Conservation (phyloP, 2,113 vertebrate species). For the Falcunculus frontatus region DNA sequence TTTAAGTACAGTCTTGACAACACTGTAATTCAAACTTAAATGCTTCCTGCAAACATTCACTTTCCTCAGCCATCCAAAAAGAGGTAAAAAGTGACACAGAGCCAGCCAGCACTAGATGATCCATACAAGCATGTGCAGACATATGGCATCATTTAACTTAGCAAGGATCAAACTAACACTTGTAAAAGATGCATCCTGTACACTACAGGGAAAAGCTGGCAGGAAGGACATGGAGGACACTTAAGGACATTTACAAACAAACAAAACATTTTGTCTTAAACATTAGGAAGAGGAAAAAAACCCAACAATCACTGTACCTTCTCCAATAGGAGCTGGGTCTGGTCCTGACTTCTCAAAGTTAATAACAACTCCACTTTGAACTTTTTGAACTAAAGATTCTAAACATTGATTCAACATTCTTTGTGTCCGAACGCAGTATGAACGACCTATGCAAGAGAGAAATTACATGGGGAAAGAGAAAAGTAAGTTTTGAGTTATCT, state of each 20-base stretch:
- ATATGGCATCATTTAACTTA: not conserved
- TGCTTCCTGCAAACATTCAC: not conserved
- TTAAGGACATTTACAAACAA: not conserved
- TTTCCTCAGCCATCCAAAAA: not conserved
- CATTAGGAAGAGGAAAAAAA: accelerated
- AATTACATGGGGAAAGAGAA: not conserved
- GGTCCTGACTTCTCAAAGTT: constrained; percentile 84
- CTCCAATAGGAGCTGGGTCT: constrained; percentile 74
- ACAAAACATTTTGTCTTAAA: not conserved
- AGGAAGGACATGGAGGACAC: not conserved
- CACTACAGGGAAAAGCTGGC: not conserved
- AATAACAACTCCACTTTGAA: constrained; percentile 84
- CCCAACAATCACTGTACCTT: constrained; percentile 64
- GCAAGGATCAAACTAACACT: not conserved
- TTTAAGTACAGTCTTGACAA: not conserved
- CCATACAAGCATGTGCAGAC: not conserved
- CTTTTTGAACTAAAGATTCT: constrained; percentile 83
- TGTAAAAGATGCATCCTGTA: not conserved
- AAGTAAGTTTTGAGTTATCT: not conserved
- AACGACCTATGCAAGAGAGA: constrained; percentile 70
- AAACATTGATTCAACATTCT: constrained; percentile 85
- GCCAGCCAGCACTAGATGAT: not conserved
- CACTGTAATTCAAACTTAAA: not conserved
- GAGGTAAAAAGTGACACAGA: not conserved
- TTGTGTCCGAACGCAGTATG: constrained; percentile 81